Conservation (phyloP, 2,888 invertebrate species). For the Noctua pronuba region DNA sequence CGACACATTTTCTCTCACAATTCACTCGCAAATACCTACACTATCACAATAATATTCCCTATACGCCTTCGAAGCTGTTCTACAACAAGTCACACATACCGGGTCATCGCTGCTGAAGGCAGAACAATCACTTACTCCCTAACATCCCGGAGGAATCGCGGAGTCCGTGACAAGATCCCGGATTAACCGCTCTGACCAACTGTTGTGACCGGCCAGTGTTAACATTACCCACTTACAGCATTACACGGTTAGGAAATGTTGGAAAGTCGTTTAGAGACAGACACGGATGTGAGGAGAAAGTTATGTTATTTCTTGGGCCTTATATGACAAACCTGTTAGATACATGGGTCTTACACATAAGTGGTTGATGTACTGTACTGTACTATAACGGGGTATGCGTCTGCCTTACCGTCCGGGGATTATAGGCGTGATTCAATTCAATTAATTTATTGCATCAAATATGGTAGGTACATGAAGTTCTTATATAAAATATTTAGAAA, state of each 20-base stretch:
- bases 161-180: slow-evolving; percentile 24
- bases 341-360: background rate
- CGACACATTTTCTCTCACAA: background rate
- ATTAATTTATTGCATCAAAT: too few relatives aligned
- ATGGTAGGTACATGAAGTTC: too few relatives aligned
- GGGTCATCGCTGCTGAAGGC: background rate
- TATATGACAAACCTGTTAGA: background rate
- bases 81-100: background rate
- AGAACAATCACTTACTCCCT: slow-evolving; percentile 41
- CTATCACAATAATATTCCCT: background rate
- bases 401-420: background rate
- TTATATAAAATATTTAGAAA: too few relatives aligned
- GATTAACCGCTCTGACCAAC: slow-evolving; percentile 46
- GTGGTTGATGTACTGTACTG: background rate
- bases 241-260: slow-evolving; percentile 30
- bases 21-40: background rate
- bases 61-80: background rate
- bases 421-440: too few relatives aligned
- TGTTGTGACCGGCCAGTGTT: slow-evolving; percentile 48
- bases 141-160: slow-evolving; percentile 43
- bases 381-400: too few relatives aligned
- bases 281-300: slow-evolving; percentile 1
- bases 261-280: background rate
- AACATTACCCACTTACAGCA: slow-evolving; percentile 46
- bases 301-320: background rate